Percentiles rank a stretch among this genome's conserved stretches.
These are phyloP conservation scores for Gadus macrocephalus DNA, from an alignment of 2,113 vertebrate species.

Conservation along the genomic window DNA sequence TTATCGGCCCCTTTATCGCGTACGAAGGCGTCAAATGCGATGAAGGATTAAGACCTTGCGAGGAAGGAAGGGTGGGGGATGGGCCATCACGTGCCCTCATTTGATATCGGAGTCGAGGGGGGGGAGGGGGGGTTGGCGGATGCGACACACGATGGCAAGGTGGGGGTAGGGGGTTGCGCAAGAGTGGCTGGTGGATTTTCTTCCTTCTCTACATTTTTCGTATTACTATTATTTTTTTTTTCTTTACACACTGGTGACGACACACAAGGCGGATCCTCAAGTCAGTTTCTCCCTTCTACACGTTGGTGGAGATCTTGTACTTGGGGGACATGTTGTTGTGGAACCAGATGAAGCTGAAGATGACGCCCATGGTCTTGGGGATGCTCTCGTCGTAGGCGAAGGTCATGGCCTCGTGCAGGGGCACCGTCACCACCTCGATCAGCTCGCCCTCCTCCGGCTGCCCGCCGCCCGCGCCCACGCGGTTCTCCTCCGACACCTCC, in stretches of 20 bases:
- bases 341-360: conserved; percentile 89
- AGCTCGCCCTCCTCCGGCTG: conserved; percentile 81
- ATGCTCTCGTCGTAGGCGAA: conserved; percentile 83
- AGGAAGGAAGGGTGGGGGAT: conserved; percentile 38
- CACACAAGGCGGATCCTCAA: conserved; percentile 12
- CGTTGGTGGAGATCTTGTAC: conserved; percentile 81
- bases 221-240: background rate
- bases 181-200: conserved; percentile 13
- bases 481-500: conserved; percentile 85
- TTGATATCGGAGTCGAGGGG: conserved; percentile 14
- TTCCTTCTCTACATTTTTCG: background rate
- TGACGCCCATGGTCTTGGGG: conserved; percentile 83
- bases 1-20: conserved; percentile 40
- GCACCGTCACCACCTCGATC: conserved; percentile 86
- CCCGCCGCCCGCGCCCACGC: conserved; percentile 76
- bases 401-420: conserved; percentile 83
- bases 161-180: background rate
- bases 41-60: conserved; percentile 37
- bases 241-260: conserved; percentile 78
- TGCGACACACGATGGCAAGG: background rate
- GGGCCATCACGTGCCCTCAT: conserved; percentile 53
- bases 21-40: conserved; percentile 53
- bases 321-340: conserved; percentile 82
- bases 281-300: conserved; percentile 53
- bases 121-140: conserved; percentile 3